Conservation (phyloP, 2,113 vertebrate genomes). For the Dissostichus mawsoni region DNA sequence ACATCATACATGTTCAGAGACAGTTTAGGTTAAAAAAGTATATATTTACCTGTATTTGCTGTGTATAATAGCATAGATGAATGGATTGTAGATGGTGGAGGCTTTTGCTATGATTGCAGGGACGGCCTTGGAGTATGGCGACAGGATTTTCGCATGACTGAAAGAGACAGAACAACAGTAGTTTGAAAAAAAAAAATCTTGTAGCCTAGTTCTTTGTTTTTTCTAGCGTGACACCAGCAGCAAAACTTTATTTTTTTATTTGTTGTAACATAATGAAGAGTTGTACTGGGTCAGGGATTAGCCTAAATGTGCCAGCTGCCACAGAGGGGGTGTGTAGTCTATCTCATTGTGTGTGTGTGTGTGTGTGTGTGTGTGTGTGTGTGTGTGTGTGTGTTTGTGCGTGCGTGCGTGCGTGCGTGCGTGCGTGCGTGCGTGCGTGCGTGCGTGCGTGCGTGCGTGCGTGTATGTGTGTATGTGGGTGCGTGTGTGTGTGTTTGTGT, state of each 20-base stretch:
- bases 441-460: too few relatives aligned
- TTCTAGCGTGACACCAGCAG: not conserved
- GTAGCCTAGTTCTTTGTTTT: not conserved
- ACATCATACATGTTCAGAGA: not conserved
- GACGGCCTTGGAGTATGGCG: slow-evolving; percentile 90
- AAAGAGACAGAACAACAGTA: slow-evolving; percentile 16
- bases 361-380: slow-evolving; percentile 8
- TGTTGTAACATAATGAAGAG: slow-evolving; percentile 34
- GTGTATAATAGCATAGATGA: slow-evolving; percentile 95
- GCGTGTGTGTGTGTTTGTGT: too few relatives aligned
- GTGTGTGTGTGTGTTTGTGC: not conserved
- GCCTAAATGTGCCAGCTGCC: slow-evolving; percentile 56
- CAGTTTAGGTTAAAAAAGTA: not conserved
- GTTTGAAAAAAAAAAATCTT: not conserved
- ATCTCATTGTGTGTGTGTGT: slow-evolving; percentile 13
- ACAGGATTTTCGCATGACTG: slow-evolving; percentile 88
- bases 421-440: too few relatives aligned
- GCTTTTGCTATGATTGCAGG: slow-evolving; percentile 96
- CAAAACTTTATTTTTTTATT: not conserved
- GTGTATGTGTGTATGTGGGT: too few relatives aligned
- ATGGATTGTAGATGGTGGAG: slow-evolving; percentile 95
- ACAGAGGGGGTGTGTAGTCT: slow-evolving; percentile 38
- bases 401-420: too few relatives aligned
- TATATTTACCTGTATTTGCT: slow-evolving; percentile 91
- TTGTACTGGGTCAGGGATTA: slow-evolving; percentile 47